Conservation (phyloP, 2,888 invertebrate genomes). For the Cosmia trapezina region DNA sequence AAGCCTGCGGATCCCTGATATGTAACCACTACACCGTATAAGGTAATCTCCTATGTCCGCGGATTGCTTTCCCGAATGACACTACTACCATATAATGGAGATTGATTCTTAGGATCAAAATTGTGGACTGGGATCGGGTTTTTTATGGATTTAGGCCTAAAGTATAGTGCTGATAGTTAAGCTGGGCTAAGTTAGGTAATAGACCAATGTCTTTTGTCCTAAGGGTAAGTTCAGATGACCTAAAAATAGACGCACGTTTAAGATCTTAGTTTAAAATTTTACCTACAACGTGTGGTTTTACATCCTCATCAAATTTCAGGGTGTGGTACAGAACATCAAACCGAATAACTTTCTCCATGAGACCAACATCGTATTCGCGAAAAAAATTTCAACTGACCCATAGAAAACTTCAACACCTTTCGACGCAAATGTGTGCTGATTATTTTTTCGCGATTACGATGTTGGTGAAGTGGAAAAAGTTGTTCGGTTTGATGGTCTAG, state of each 20-base stretch:
- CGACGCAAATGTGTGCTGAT: no score
- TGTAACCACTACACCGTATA: slow-evolving; percentile 70
- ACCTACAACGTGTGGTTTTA: no score
- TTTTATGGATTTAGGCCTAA: slow-evolving; percentile 52
- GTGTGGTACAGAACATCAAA: no score
- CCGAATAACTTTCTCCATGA: no score
- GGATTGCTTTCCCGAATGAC: slow-evolving; percentile 71
- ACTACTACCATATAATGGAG: slow-evolving; percentile 64
- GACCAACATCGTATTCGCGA: no score
- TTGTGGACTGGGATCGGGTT: slow-evolving; percentile 29
- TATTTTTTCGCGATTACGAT: no score
- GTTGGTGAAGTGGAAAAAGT: no score
- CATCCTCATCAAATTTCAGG: no score
- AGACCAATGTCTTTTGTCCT: neutral
- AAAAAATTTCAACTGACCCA: no score
- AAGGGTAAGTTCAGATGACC: neutral
- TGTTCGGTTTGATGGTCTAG: no score
- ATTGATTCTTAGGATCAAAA: slow-evolving; percentile 65
- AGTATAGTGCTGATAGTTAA: slow-evolving; percentile 28
- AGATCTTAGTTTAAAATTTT: no score
- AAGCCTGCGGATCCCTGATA: slow-evolving; percentile 74
- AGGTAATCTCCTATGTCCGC: slow-evolving; percentile 73
- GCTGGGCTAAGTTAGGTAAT: slow-evolving; percentile 7
- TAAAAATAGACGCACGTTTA: neutral
- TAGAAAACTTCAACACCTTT: no score